A percentile compares a stretch with the other conserved stretches of the same genome.
Conservation (phyloP, 2,113 vertebrate species). For the Triplophysa siluroides region DNA sequence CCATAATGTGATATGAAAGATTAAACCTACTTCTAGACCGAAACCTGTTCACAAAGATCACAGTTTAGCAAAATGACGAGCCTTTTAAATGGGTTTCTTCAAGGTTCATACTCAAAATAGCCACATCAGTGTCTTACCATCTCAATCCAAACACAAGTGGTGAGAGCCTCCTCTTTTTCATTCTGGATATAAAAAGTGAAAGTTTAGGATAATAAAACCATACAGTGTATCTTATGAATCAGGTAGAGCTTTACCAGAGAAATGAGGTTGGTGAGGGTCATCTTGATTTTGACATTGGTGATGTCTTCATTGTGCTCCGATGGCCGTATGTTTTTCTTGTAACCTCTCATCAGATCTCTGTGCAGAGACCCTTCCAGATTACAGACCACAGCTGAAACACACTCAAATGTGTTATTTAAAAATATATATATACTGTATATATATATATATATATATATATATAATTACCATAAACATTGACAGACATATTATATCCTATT, state of each 20-base stretch:
- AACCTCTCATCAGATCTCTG: slow-evolving; percentile 84
- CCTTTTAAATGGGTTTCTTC: too few species aligned
- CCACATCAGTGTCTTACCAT: slow-evolving; percentile 77
- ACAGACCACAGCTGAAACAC: slow-evolving; percentile 62
- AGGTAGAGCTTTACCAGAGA: slow-evolving; percentile 82
- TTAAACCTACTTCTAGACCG: too few species aligned
- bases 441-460: too few species aligned
- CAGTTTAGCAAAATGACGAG: too few species aligned
- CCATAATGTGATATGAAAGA: too few species aligned
- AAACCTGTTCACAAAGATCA: too few species aligned
- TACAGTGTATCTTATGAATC: neutral
- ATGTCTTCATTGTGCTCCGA: slow-evolving; percentile 71
- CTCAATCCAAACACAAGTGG: slow-evolving; percentile 93
- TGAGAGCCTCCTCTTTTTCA: slow-evolving; percentile 89
- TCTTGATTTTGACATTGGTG: slow-evolving; percentile 85
- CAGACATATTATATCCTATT: too few species aligned
- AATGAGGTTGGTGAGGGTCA: slow-evolving; percentile 96
- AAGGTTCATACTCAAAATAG: too few species aligned
- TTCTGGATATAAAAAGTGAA: slow-evolving; percentile 73
- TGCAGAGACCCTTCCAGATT: slow-evolving; percentile 89
- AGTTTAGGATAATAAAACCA: slow-evolving; percentile 49
- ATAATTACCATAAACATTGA: too few species aligned
- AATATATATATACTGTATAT: too few species aligned
- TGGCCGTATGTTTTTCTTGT: slow-evolving; percentile 83
- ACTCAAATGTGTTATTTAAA: neutral